phyloP scores from a whole-genome alignment of 2,113 vertebrate genomes.

The Tauraco erythrolophus region DNA sequence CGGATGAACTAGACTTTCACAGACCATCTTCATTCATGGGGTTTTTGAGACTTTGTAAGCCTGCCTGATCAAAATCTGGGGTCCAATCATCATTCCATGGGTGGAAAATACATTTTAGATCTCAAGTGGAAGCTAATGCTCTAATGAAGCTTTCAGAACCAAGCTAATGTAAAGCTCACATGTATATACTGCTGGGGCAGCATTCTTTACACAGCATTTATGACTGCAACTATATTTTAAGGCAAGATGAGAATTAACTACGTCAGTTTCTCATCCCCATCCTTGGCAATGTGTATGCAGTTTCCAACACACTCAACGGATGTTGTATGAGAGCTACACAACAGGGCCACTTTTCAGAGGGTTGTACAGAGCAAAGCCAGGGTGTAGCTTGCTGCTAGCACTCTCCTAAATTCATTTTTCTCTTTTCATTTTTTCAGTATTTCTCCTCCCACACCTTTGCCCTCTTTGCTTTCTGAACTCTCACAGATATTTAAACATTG shows the following conservation, averaged over 20 bases:
- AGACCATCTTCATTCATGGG: neutral
- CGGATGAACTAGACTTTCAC: neutral
- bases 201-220: neutral
- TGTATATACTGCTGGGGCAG: neutral
- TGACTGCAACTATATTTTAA: neutral
- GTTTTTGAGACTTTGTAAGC: neutral
- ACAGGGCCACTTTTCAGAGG: neutral
- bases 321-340: fast-evolving
- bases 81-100: neutral
- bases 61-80: neutral
- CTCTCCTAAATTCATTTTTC: neutral
- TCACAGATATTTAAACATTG: conserved; percentile 4
- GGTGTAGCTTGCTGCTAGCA: neutral
- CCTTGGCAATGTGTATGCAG: neutral
- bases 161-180: neutral
- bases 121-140: neutral
- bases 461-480: conserved; percentile 6
- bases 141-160: neutral
- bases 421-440: neutral
- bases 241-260: neutral
- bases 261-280: neutral
- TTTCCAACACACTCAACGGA: neutral
- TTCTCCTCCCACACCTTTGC: neutral
- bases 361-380: neutral
- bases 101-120: neutral